Evolutionary conservation across 2,113 vertebrate genomes (phyloP), one percentile per base, ranked within the genome.

Genomic region (Xiphorhynchus elegans): DNA sequence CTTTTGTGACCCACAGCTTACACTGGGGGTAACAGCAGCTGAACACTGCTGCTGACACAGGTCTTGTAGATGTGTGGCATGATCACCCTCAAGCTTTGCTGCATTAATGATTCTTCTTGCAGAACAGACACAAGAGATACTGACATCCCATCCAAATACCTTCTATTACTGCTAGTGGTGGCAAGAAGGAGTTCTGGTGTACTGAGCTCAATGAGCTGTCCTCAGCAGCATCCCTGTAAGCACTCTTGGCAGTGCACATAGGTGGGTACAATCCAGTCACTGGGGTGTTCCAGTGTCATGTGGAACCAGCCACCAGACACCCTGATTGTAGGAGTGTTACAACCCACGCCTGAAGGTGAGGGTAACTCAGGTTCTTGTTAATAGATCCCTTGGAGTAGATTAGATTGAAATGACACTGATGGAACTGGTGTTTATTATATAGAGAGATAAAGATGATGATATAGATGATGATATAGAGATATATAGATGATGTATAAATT

Each of bases 31-130:
- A n/a, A n/a, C n/a, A n/a, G n/a, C n/a, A n/a, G n/a, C 52, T 59
- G 17, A 20, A 33, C 12, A 13, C 5, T 39, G 2, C 17, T 50
- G 12, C 25, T 72, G 21, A 10, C 0, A 4, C 28, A 5, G 10
- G 10, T 66, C 16, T 50, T 7, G 8, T 11, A 62, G 40, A 16
- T 44, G 29, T 2, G 18, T 16, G 52, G 4, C 11, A 18, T 24
- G 16, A 40, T 46, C 17, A 24, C 13, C 40, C 42, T 47, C 25
- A n/a, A 21, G 8, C 19, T 80, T 76, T 0, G 1, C 7, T 67
- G 23, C 3, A 11, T 10, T 26, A 39, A 31, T 40, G 6, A 6
- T n/a, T 73, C 44, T 55, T 11, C 9, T 52, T 40, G 58, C 39
- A n/a, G 14, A 13, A n/a, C 0, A 1, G 18, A 33, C 33, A 40